These are phyloP conservation scores for Fopius arisanus DNA, from an alignment of 1,140 invertebrate species.

Conservation along the genomic window DNA sequence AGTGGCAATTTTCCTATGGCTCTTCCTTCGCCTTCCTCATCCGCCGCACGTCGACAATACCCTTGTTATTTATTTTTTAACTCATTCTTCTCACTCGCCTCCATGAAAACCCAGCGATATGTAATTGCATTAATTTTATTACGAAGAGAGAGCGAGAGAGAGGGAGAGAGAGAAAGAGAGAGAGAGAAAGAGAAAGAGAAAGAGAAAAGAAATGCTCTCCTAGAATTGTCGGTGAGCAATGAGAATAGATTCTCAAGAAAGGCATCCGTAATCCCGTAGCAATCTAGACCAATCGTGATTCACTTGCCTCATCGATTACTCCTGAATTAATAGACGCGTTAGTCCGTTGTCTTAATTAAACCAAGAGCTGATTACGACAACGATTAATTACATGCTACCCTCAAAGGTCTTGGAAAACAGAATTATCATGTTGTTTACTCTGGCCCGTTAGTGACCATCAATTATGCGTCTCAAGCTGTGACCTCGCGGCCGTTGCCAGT, in stretches of 20 bases:
- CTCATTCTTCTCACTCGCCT: not conserved
- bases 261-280: not conserved
- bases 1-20: constrained; percentile 3
- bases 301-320: not conserved
- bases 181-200: no score
- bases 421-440: not conserved
- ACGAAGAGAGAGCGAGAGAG: no score
- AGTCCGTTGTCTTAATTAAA: not conserved
- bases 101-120: not conserved
- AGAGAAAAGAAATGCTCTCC: no score
- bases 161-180: no score
- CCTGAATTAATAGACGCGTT: not conserved
- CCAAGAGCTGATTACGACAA: not conserved
- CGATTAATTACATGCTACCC: constrained; percentile 33
- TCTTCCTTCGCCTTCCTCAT: not conserved
- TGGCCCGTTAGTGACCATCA: not conserved
- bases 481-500: no score
- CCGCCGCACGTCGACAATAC: not conserved
- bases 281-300: not conserved
- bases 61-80: not conserved
- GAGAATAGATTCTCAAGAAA: not conserved
- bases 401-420: constrained; percentile 36
- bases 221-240: no score
- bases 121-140: constrained; percentile 49
- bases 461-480: not conserved